Conservation (phyloP, 2,888 invertebrate genomes). For the Acleris holmiana region DNA sequence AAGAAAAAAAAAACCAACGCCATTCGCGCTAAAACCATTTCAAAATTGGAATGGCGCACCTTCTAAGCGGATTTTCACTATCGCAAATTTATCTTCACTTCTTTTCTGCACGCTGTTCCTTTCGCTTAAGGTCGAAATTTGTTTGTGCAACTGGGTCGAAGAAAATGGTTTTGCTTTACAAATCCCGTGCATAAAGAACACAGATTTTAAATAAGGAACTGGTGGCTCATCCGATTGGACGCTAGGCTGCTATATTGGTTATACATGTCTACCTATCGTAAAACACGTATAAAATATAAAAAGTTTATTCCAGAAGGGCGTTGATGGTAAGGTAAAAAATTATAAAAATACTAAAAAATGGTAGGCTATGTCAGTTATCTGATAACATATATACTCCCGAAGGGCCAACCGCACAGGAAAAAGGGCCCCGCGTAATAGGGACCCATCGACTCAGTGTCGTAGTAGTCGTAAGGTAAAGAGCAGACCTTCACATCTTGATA, state of each 20-base stretch:
- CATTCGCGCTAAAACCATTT: constrained; percentile 69
- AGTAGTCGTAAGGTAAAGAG: too few species aligned
- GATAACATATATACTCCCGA: too few species aligned
- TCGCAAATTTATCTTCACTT: constrained; percentile 43
- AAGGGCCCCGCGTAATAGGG: too few species aligned
- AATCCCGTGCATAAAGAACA: constrained; percentile 68
- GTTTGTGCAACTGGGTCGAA: not conserved
- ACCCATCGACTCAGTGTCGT: too few species aligned
- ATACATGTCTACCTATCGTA: not conserved
- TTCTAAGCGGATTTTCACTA: constrained; percentile 44
- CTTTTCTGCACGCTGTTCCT: constrained; percentile 34
- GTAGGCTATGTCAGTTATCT: too few species aligned
- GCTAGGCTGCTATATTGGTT: constrained; percentile 38
- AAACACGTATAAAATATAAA: too few species aligned
- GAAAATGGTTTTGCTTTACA: constrained; percentile 44
- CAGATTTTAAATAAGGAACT: constrained; percentile 72
- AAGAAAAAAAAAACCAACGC: constrained; percentile 52
- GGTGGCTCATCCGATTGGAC: constrained; percentile 62
- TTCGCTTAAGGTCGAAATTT: constrained; percentile 44
- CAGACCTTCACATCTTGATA: too few species aligned
- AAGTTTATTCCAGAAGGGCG: not conserved
- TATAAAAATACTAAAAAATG: too few species aligned
- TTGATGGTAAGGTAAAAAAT: too few species aligned
- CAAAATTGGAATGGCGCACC: constrained; percentile 72
- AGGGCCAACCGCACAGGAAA: too few species aligned